A percentile compares a stretch with the other conserved stretches of the same genome.
These are phyloP conservation scores for Porites divaricata DNA, from an alignment of 92 coral and sea anemone genomes.

Conservation along the genomic window DNA sequence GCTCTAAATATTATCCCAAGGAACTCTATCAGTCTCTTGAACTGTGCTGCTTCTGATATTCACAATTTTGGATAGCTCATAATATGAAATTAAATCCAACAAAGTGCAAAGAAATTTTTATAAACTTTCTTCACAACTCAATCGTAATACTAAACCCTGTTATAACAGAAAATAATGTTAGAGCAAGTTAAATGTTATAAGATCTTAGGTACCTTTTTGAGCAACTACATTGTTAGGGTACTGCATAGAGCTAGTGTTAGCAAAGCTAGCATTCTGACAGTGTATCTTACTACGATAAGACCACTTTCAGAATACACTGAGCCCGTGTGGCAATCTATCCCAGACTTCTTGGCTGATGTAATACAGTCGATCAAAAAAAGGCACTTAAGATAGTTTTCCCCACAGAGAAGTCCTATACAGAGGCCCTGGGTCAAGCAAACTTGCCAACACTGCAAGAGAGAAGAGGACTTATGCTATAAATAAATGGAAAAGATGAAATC, in stretches of 20 bases:
- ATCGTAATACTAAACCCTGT: constrained; percentile 28
- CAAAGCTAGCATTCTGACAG: constrained; percentile 28
- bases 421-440: too few species aligned
- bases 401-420: too few species aligned
- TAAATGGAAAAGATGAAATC: too few species aligned
- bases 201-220: constrained; percentile 29
- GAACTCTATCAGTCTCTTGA: constrained; percentile 32
- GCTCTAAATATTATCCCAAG: constrained; percentile 31
- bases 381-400: constrained; percentile 28
- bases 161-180: constrained; percentile 23
- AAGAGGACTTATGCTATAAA: too few species aligned
- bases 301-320: constrained; percentile 55
- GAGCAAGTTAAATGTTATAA: constrained; percentile 47
- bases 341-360: constrained; percentile 27
- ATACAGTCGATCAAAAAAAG: constrained; percentile 20
- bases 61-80: constrained; percentile 9
- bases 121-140: constrained; percentile 18
- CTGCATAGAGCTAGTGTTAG: constrained; percentile 38
- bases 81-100: constrained; percentile 41
- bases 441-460: too few species aligned
- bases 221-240: constrained; percentile 26
- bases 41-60: constrained; percentile 25
- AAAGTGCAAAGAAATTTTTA: constrained; percentile 53
- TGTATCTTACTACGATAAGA: constrained; percentile 31
- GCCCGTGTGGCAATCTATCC: constrained; percentile 43